Percentiles rank a stretch among this genome's conserved stretches.
Evolutionary conservation across 2,888 invertebrate genomes (phyloP).

Genomic region (Schizaphis graminum): DNA sequence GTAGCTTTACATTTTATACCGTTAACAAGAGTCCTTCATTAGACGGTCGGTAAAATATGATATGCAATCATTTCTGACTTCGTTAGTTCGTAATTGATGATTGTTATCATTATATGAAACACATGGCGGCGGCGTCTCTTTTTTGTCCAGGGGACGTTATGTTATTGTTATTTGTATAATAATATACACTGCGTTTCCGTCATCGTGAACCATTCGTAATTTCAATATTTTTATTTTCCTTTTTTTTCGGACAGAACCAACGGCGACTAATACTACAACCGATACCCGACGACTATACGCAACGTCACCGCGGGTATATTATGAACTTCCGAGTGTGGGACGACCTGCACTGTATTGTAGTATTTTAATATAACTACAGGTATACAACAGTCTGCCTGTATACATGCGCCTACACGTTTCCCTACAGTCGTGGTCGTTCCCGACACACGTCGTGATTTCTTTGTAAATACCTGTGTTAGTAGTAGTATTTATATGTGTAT

Average conservation of each 20-base stretch:
- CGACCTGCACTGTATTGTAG: background rate
- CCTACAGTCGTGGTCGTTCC: background rate
- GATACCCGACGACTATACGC: background rate
- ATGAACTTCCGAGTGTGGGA: slow-evolving; percentile 47
- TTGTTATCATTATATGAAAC: slow-evolving; percentile 45
- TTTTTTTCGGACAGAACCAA: background rate
- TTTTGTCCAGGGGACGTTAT: background rate
- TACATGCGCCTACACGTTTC: slow-evolving; percentile 36
- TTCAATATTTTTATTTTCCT: background rate
- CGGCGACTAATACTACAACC: background rate
- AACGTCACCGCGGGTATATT: background rate
- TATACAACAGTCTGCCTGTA: background rate
- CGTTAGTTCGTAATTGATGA: slow-evolving; percentile 36
- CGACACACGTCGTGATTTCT: slow-evolving; percentile 39
- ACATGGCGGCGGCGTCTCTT: background rate
- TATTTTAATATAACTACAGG: background rate
- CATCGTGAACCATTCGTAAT: background rate
- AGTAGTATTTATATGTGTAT: background rate
- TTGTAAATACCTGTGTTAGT: background rate
- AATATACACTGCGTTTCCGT: background rate
- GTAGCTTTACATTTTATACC: background rate
- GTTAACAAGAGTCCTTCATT: background rate
- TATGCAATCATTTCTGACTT: slow-evolving; percentile 22
- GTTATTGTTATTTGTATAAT: background rate
- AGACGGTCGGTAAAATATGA: background rate